Evolutionary conservation across 2,113 vertebrate species (phyloP).

Genomic region (Vidua macroura): DNA sequence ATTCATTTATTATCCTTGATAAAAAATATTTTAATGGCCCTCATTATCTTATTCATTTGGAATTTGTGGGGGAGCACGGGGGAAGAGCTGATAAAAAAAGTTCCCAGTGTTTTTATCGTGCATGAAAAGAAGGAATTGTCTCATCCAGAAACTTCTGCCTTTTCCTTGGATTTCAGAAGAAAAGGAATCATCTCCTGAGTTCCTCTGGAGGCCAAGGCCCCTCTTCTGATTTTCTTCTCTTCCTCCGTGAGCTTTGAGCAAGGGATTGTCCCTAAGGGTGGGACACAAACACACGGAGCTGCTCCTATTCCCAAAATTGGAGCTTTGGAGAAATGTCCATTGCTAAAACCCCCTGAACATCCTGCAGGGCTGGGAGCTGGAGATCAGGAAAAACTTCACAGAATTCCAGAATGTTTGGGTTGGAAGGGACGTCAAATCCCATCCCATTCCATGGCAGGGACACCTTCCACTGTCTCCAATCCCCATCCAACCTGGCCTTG

Average conservation of each 20-base stretch:
- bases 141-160: background rate
- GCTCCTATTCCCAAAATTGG: background rate
- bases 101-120: background rate
- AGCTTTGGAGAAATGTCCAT: background rate
- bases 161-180: background rate
- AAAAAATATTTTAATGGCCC: background rate
- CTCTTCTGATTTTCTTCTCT: background rate
- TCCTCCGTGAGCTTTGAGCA: background rate
- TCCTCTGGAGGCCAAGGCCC: background rate
- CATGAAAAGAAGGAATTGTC: background rate
- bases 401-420: background rate
- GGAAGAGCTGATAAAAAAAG: background rate
- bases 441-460: background rate
- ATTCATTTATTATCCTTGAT: background rate
- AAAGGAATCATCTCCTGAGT: background rate
- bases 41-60: background rate
- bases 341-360: accelerated
- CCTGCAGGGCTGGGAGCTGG: background rate
- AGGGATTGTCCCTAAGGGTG: background rate
- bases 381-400: background rate
- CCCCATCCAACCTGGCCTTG: background rate
- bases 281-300: accelerated
- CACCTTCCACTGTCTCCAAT: background rate
- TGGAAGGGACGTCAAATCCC: background rate
- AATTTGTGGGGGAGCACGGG: background rate